Percentiles rank a stretch among this genome's conserved stretches.
Evolutionary conservation across 2,113 vertebrate species (phyloP).

Genomic region (Charadrius vociferus): DNA sequence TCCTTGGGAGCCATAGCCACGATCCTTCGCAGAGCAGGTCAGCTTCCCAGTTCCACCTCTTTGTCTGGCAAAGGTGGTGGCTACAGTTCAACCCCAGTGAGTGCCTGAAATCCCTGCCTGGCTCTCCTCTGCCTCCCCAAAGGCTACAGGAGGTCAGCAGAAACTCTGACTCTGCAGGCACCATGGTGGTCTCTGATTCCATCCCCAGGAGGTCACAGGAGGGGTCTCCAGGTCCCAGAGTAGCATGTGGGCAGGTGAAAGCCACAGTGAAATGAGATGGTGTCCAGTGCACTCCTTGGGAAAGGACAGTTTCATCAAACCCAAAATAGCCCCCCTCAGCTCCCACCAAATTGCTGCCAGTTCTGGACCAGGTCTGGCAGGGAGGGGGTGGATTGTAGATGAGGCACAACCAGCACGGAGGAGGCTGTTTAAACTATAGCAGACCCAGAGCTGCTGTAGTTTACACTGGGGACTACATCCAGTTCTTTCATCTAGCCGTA

Average conservation of each 20-base stretch:
- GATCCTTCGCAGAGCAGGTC: not conserved
- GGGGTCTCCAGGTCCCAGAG: not conserved
- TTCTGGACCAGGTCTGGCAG: not conserved
- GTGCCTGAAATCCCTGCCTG: not conserved
- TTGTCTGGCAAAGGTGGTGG: not conserved
- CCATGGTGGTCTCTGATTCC: not conserved
- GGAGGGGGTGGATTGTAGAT: not conserved
- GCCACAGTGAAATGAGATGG: not conserved
- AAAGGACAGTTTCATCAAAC: not conserved
- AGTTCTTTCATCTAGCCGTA: conserved; percentile 1
- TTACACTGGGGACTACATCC: not conserved
- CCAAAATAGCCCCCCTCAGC: rapidly evolving
- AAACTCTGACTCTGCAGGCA: not conserved
- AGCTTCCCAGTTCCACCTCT: not conserved
- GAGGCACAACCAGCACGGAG: not conserved
- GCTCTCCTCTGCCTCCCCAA: not conserved
- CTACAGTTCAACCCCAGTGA: not conserved
- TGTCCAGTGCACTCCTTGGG: not conserved
- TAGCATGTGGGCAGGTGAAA: not conserved
- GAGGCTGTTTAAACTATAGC: not conserved
- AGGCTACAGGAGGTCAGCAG: not conserved
- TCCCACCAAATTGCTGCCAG: not conserved
- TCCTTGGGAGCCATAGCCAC: not conserved
- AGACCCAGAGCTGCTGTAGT: not conserved
- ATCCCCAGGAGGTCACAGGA: not conserved